A percentile compares a stretch with the other conserved stretches of the same genome.
These are phyloP conservation scores for Beroe ovata DNA, from an alignment of 37 sponge, comb jelly and placozoan genomes.

Conservation along the genomic window DNA sequence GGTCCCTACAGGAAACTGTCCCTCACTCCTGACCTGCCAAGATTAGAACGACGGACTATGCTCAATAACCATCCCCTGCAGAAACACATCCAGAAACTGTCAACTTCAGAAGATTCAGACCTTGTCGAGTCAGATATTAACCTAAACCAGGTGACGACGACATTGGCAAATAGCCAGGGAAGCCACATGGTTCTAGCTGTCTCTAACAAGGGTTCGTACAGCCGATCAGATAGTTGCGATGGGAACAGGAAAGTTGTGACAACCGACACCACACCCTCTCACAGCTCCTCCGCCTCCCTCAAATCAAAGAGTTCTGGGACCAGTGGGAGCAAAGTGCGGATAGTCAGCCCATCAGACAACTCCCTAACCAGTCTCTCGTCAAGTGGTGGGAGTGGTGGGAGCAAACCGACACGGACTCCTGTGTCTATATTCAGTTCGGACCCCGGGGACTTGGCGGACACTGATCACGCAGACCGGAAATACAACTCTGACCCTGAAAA, in stretches of 20 bases:
- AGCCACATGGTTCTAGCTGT: no score
- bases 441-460: background rate
- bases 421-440: background rate
- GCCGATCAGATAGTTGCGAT: background rate
- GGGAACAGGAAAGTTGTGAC: background rate
- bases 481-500: background rate
- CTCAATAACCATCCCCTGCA: conserved; percentile 54
- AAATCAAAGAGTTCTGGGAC: conserved; percentile 19
- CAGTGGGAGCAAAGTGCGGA: conserved; percentile 5
- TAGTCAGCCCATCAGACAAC: background rate
- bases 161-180: background rate
- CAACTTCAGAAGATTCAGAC: conserved; percentile 52
- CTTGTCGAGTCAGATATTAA: background rate
- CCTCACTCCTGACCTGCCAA: conserved; percentile 32
- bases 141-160: background rate
- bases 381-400: background rate
- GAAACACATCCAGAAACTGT: conserved; percentile 17
- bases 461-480: background rate
- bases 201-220: background rate
- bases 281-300: background rate
- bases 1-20: conserved; percentile 33
- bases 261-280: background rate
- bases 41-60: conserved; percentile 18
- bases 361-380: background rate
- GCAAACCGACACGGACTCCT: background rate